Evolutionary conservation across 2,113 vertebrate species (phyloP), one percentile per base, ranked within the genome.

Genomic region (Scalopus aquaticus): DNA sequence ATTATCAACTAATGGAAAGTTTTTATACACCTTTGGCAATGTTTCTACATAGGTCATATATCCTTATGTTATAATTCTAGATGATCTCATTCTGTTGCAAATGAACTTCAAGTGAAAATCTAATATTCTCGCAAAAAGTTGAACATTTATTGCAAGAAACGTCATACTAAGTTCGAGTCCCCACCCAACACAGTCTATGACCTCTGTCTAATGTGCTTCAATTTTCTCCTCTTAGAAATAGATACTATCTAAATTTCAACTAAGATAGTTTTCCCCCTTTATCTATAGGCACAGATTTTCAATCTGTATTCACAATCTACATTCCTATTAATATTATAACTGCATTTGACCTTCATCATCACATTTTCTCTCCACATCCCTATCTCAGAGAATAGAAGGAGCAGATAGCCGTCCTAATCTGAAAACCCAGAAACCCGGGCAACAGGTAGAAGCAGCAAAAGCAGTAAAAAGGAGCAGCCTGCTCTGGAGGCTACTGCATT

Each of bases 161-260:
- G 30, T 80, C 82, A 95, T 89, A 86, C 73, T 81, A 86, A 95
- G 39, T 92, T 88, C 82, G 60, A 92, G 72, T 90, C 46, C 74
- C 77, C 80, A 79, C 86, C 64, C 37, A 65, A 94, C 54, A 82
- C 0, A 88, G 81, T 89, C 64, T 79, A 65, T 94, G 91, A 96
- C 96, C 95, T 93, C 94, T 96, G 60, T 88, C 79, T 91, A 95
- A 93, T 81, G 78, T 84, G 87, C 77, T 97, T 94, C 94, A 87
- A 96, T 96, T 95, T 92, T 91, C 94, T 92, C 83, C 91, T 95
- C 87, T 97, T 95, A 95, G 95, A 96, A 93, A 91, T 37, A 80
- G 96, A 96, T 97, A 96, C 32, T 90, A 97, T 96, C 96, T 96
- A 96, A 97, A 97, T 94, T 96, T 87, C 93, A 94, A 67, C 78